Percentiles rank a stretch among this genome's conserved stretches.
Conservation (phyloP, 2,113 vertebrate genomes). For the Labeo catla region DNA sequence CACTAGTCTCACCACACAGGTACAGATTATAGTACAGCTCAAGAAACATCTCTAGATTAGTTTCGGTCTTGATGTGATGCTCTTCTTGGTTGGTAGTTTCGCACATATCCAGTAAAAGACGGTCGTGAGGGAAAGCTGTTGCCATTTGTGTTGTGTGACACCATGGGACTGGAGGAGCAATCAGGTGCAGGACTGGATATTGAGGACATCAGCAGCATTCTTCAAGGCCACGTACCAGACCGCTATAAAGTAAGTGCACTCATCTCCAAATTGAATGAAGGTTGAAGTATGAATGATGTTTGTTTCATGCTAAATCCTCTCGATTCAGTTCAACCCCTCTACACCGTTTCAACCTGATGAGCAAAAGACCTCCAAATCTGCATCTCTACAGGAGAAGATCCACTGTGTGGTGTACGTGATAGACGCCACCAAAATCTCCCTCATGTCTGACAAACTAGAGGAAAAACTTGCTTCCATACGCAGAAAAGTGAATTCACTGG, state of each 20-base stretch:
- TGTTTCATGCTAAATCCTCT: background rate
- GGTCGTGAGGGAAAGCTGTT: conserved; percentile 49
- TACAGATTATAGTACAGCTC: conserved; percentile 10
- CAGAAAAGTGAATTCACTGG: conserved; percentile 62
- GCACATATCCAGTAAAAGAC: conserved; percentile 66
- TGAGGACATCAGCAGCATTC: conserved; percentile 34
- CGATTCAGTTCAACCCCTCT: conserved; percentile 43
- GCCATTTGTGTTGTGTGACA: conserved; percentile 36
- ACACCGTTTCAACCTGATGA: conserved; percentile 5
- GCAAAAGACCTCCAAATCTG: background rate
- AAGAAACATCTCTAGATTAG: background rate
- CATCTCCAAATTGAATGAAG: background rate
- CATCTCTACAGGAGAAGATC: conserved; percentile 51
- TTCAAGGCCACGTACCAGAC: conserved; percentile 72
- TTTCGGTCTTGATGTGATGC: background rate
- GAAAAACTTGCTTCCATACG: conserved; percentile 71
- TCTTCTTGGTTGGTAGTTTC: conserved; percentile 61
- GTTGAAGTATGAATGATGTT: no score
- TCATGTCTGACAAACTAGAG: conserved; percentile 67
- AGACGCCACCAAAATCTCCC: conserved; percentile 66
- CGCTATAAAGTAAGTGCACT: conserved; percentile 67
- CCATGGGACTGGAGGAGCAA: no score
- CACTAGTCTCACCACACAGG: conserved; percentile 71
- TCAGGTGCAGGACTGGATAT: no score
- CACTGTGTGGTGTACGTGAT: conserved; percentile 68